Base-by-base conservation (phyloP, 92 coral and sea anemone genomes). In the Heteractis magnifica region DNA sequence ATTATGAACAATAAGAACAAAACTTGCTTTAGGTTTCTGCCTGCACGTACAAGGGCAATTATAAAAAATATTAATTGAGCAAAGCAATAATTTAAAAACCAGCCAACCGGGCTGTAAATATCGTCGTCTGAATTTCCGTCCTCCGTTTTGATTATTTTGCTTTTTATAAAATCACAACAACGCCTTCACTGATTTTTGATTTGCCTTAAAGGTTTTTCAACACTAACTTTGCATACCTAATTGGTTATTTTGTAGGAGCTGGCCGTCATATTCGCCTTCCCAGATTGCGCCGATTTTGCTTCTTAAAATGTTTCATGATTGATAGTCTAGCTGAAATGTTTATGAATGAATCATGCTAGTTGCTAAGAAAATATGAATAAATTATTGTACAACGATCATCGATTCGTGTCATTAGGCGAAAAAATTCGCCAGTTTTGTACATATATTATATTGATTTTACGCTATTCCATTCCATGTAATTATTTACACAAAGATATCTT, bases 301-400 rank as follows among this genome's bases (percentile, higher is more conserved):
- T 23, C 11, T 23, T 62, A n/a, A 62, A 62, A 23, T 68, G 3
- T 9, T 20, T n/a, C 20, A 15, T 68, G 49, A 20, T 26, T 68
- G 73, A 68, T 23, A 9, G 58, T 8, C 19, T 7, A 10, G 64
- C 64, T 4, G 64, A 58, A 12, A 62, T 65, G 34, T 65, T n/a
- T 20, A 65, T 65, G 41, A 65, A 65, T 65, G 72, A 65, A 65
- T 10, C 72, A 65, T 5, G 14, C 9, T 64, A 68, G 73, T 68
- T 68, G 73, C 73, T 68, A 68, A n/a, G 56, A 26, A 68, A 68
- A 68, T 20, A 68, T 68, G 73, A 20, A 68, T 68, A 68, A 68
- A 68, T 68, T 68, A 68, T 26, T 0, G 49, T 26, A 23, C 16
- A 7, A 68, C 49, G 15, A 23, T 20, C 73, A 68, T 6, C 10